Evolutionary conservation across 2,888 invertebrate species (phyloP), one percentile per base, ranked within the genome.

Genomic region (Steinernema hermaphroditum): DNA sequence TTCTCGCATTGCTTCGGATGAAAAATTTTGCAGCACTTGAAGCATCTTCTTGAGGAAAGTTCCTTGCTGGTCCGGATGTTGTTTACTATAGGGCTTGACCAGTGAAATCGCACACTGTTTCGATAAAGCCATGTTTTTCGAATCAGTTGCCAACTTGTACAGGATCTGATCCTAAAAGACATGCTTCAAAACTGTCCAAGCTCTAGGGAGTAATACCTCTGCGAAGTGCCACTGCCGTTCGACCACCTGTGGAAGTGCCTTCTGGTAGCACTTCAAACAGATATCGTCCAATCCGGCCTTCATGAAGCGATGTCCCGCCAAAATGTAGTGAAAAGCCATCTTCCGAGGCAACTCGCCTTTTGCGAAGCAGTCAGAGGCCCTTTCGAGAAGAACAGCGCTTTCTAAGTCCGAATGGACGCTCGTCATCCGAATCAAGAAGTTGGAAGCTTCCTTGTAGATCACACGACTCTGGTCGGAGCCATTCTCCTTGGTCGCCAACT

Each of bases 251-350:
- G 78, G 78, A 9, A 80, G 70, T 8, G 78, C 77, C 37, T 41
- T 24, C 14, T 70, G 57, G 54, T 78, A 78, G 70, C 72, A 70
- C 69, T 73, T 73, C 57, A 82, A 74, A 9, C 81, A 75, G 43
- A 83, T 50, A 12, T 68, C 68, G 8, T 72, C 70, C 70, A 80
- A 79, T 0, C 72, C 76, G 22, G 79, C 78, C 68, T 78, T 76
- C 19, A 74, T 54, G 70, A 78, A 83, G 74, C 97, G 90, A 88
- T 98, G 95, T 0, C 97, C 97, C 22, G 97, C 93, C 27, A 98
- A 90, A 24, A 97, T 95, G 90, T 94, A 93, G 86, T 97, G 95
- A 88, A 97, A 95, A 19, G 96, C 93, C 87, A 94, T 96, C 88
- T 96, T 96, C 71, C 96, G 90, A 80, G 92, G 91, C 92, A 94